phyloP scores from a whole-genome alignment of 2,113 vertebrate genomes.

The Labeo rohita region DNA sequence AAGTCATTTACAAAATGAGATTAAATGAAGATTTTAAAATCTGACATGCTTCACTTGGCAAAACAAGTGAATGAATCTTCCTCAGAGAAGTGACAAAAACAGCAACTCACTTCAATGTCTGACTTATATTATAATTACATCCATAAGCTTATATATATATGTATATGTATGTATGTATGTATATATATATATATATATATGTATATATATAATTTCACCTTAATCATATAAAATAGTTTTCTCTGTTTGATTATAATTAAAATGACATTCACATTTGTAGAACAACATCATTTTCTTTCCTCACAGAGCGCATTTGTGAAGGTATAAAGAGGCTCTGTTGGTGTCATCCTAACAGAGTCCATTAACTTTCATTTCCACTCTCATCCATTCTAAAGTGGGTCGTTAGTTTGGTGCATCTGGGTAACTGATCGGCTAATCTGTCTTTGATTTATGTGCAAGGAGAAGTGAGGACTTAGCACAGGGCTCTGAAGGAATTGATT shows the following conservation, averaged over 20 bases:
- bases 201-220: not conserved
- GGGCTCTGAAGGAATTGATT: constrained; percentile 76
- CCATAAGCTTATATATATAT: too few relatives aligned
- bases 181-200: too few relatives aligned
- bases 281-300: constrained; percentile 50
- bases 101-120: too few relatives aligned
- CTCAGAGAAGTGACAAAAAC: too few relatives aligned
- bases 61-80: too few relatives aligned
- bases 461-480: constrained; percentile 72
- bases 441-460: constrained; percentile 77
- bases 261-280: constrained; percentile 45
- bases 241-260: constrained; percentile 39
- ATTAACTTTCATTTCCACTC: constrained; percentile 77
- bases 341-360: constrained; percentile 70
- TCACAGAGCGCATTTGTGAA: constrained; percentile 48
- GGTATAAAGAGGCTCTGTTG: constrained; percentile 52
- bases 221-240: not conserved
- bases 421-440: constrained; percentile 79
- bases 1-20: too few relatives aligned
- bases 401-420: constrained; percentile 71
- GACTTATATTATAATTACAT: too few relatives aligned
- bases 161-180: too few relatives aligned
- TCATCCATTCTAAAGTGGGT: constrained; percentile 74
- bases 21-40: too few relatives aligned
- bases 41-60: too few relatives aligned